Conservation (phyloP, 1,140 invertebrate species). For the Zaprionus africanus region DNA sequence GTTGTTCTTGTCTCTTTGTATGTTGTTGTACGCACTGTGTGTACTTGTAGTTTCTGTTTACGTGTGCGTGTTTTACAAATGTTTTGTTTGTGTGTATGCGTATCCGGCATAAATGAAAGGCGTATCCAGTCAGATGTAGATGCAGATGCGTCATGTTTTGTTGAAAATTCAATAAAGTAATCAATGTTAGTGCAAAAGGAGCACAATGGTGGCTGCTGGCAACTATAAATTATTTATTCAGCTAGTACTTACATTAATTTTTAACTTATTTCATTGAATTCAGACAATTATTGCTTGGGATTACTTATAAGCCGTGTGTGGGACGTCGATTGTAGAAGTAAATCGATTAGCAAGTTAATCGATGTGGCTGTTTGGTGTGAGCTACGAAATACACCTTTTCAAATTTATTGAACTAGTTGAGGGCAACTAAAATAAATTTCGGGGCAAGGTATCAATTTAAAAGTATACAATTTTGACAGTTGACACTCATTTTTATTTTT, state of each 20-base stretch:
- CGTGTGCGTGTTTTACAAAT: constrained; percentile 34
- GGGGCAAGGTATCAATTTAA: neutral
- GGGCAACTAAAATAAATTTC: neutral
- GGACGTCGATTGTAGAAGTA: constrained; percentile 27
- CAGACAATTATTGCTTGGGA: constrained; percentile 11
- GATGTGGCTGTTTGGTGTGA: constrained; percentile 8
- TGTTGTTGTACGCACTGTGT: constrained; percentile 9
- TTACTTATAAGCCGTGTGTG: constrained; percentile 39
- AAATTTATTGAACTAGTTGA: neutral
- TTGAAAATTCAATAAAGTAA: constrained; percentile 72
- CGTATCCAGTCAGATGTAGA: constrained; percentile 63
- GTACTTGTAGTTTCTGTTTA: constrained; percentile 41
- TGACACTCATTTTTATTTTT: neutral
- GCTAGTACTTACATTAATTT: constrained; percentile 54
- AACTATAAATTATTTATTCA: constrained; percentile 46
- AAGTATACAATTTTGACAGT: neutral
- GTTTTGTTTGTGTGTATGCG: constrained; percentile 48
- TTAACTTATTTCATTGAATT: constrained; percentile 65
- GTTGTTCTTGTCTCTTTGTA: constrained; percentile 26
- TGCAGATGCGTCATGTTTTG: constrained; percentile 80
- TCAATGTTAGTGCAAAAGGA: constrained; percentile 16
- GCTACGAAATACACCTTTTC: constrained; percentile 4
- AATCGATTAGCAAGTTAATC: constrained; percentile 24
- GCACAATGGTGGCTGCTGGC: neutral
- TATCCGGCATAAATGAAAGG: constrained; percentile 70